Conservation (phyloP, 1,140 invertebrate species). For the honey bee (Apis mellifera) region DNA sequence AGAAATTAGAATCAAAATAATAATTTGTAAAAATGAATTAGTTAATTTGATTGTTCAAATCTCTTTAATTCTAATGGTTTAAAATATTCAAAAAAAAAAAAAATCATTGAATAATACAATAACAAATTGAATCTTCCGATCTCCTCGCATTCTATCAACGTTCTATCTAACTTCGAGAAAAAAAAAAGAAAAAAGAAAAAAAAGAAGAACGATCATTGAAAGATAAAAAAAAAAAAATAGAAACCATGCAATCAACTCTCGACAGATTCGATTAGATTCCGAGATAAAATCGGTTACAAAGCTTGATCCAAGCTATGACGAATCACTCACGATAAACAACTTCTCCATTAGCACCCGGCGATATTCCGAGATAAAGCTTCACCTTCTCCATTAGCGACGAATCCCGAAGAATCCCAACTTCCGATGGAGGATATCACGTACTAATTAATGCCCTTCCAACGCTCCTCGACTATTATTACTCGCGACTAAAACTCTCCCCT, state of each 20-base stretch:
- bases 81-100: no score
- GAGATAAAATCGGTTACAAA: constrained; percentile 4
- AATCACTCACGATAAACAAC: neutral
- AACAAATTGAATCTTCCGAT: no score
- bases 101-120: no score
- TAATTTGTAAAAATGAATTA: no score
- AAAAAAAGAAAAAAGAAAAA: no score
- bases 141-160: no score
- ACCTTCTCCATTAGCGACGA: constrained; percentile 34
- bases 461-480: neutral
- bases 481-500: neutral
- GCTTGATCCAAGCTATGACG: constrained; percentile 4
- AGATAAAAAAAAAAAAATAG: neutral
- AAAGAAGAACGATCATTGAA: neutral
- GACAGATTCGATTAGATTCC: neutral
- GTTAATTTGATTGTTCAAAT: no score
- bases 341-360: constrained; percentile 31
- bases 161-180: no score
- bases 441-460: neutral
- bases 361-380: neutral
- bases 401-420: neutral
- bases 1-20: no score
- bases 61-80: no score
- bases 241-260: neutral
- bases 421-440: constrained; percentile 19